These are phyloP conservation scores for Drosophila kikkawai DNA, from an alignment of 1,140 invertebrate genomes.

Conservation along the genomic window DNA sequence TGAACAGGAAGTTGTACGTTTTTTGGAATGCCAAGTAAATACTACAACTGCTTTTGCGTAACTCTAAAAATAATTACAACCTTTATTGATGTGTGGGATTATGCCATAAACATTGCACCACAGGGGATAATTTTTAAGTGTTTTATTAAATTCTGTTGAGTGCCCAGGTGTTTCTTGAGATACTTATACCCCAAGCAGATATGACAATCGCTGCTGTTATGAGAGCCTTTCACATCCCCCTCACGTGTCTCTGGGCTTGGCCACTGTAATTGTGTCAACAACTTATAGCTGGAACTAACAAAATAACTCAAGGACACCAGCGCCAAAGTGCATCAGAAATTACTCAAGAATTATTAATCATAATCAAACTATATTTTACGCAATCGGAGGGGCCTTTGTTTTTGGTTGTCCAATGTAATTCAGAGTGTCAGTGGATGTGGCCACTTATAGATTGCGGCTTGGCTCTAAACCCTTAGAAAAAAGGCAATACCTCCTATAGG, in stretches of 20 bases:
- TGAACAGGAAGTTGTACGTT: not conserved
- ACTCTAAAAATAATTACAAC: not conserved
- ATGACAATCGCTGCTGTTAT: conserved; percentile 14
- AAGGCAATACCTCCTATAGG: not conserved
- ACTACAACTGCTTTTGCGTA: not conserved
- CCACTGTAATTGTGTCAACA: conserved; percentile 30
- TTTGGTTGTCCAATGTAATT: conserved; percentile 13
- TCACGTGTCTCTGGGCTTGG: conserved; percentile 17
- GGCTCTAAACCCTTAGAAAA: conserved; percentile 5
- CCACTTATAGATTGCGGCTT: conserved; percentile 29
- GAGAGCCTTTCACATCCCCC: conserved; percentile 14
- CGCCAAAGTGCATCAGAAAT: conserved; percentile 49
- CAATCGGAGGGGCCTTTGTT: conserved; percentile 16
- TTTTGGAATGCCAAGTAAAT: not conserved
- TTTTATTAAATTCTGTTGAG: conserved; percentile 9
- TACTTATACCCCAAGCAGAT: conserved; percentile 16
- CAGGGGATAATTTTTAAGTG: conserved; percentile 14
- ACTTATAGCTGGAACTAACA: conserved; percentile 15
- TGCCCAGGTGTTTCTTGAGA: conserved; percentile 32
- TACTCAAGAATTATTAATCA: conserved; percentile 34
- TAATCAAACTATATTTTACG: conserved; percentile 16
- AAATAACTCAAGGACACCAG: conserved; percentile 27
- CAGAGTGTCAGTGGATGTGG: not conserved
- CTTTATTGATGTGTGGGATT: not conserved
- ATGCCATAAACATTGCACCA: not conserved